A percentile compares a stretch with the other conserved stretches of the same genome.
Evolutionary conservation across 2,888 invertebrate genomes (phyloP).

Genomic region (Neoaliturus tenellus): DNA sequence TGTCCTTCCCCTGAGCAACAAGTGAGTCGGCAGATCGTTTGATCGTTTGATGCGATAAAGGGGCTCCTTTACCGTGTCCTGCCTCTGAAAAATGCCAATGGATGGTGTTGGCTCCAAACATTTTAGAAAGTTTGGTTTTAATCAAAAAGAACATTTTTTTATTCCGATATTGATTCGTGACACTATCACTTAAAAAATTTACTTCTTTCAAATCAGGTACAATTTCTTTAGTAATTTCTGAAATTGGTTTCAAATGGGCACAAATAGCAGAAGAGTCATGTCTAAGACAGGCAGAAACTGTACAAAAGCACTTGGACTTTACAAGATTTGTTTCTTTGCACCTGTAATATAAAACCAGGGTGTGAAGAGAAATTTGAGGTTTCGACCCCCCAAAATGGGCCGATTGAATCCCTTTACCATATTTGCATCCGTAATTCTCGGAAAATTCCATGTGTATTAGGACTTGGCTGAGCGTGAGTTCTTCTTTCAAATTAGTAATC

Average conservation of each 20-base stretch:
- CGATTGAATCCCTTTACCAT: conserved; percentile 31
- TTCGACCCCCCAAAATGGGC: conserved; percentile 50
- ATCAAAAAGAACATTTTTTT: too few relatives aligned
- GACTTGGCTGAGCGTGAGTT: conserved; percentile 27
- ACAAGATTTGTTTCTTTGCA: conserved; percentile 6
- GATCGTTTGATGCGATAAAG: conserved; percentile 69
- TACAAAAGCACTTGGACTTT: conserved; percentile 63
- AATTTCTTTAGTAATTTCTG: conserved; percentile 60
- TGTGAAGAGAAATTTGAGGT: conserved; percentile 54
- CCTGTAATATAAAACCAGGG: conserved; percentile 42
- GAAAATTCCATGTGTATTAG: conserved; percentile 18
- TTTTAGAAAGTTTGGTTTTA: conserved; percentile 61
- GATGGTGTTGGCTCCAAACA: conserved; percentile 60
- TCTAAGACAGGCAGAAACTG: conserved; percentile 68
- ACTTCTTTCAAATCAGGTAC: too few relatives aligned
- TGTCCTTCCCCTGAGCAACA: conserved; percentile 57
- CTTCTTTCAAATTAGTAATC: conserved; percentile 19
- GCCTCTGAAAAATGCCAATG: too few relatives aligned
- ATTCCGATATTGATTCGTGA: conserved; percentile 70
- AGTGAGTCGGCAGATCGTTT: conserved; percentile 67
- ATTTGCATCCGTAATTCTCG: conserved; percentile 37
- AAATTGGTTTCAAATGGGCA: conserved; percentile 64
- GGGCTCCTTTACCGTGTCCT: conserved; percentile 65
- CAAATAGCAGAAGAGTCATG: conserved; percentile 69
- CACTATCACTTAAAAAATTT: conserved; percentile 70